phyloP scores from a whole-genome alignment of 2,888 invertebrate genomes.

The Amphiduros pacificus region DNA sequence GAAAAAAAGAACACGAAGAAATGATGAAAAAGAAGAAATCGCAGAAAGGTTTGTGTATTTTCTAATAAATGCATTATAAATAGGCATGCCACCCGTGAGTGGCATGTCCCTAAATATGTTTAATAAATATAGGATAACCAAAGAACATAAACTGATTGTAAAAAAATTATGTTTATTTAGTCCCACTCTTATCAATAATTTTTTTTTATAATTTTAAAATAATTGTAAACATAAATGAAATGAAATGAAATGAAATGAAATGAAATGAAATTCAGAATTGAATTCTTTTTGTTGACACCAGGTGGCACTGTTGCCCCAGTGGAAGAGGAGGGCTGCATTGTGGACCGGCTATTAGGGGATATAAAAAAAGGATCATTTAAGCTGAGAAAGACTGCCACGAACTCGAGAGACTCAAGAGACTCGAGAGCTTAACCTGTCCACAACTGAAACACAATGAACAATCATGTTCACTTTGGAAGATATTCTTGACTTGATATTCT shows the following conservation, averaged over 20 bases:
- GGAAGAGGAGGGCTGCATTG: constrained; percentile 50
- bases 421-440: too few species aligned
- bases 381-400: neutral
- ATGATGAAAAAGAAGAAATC: constrained; percentile 25
- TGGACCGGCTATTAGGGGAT: constrained; percentile 48
- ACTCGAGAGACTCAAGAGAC: too few species aligned
- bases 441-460: too few species aligned
- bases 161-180: neutral
- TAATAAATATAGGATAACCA: too few species aligned
- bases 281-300: neutral
- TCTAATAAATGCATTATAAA: neutral
- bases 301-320: constrained; percentile 27
- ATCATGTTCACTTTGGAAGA: too few species aligned
- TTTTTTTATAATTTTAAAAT: too few species aligned
- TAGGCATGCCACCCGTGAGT: too few species aligned
- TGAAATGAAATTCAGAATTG: neutral
- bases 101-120: too few species aligned
- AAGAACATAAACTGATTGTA: too few species aligned
- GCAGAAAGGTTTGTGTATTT: neutral
- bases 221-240: too few species aligned
- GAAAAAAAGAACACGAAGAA: constrained; percentile 73
- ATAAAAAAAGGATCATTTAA: constrained; percentile 40
- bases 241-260: neutral
- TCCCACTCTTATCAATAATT: neutral
- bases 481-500: too few species aligned